Base-by-base conservation (phyloP, 1,140 invertebrate genomes). In the Neomicropteryx cornuta region DNA sequence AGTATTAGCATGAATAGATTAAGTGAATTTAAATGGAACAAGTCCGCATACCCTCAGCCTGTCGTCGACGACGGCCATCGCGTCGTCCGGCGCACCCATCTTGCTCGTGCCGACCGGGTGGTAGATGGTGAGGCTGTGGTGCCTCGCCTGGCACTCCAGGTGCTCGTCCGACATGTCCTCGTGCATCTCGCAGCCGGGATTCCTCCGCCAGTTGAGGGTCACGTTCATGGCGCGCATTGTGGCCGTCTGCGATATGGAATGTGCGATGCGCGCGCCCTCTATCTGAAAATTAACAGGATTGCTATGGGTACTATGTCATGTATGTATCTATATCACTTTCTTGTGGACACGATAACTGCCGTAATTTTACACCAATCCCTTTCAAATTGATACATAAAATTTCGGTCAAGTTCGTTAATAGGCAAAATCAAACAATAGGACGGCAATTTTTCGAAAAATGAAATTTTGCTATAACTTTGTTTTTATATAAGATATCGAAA, bases 251-350 rank as follows among this genome's bases (percentile, higher is more conserved):
- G 70, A 68, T 18, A 88, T 46, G 0, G 59, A 62, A 32, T 85
- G 63, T 0, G 70, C 72, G 40, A 88, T 68, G 53, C 82, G 82
- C 0, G 74, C 75, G 0, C 80, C 83, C 59, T 87, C 81, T 0
- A 77, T 62, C 78, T 83, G 51, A 32, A 51, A 46, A 18, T 33
- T 19, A 44, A 43, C 21, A n/a, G n/a, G n/a, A n/a, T n/a, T n/a
- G n/a, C n/a, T n/a, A n/a, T n/a, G n/a, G n/a, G 11, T 6, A 21
- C 18, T 4, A 31, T 31, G 5, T 31, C 8, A 17, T n/a, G n/a
- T n/a, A n/a, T n/a, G n/a, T n/a, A n/a, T n/a, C n/a, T n/a, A n/a
- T n/a, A n/a, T n/a, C n/a, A n/a, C n/a, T n/a, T n/a, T n/a, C n/a
- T n/a, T n/a, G n/a, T n/a, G n/a, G n/a, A n/a, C n/a, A n/a, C n/a